Evolutionary conservation across 2,888 invertebrate species (phyloP).

Genomic region (Volucella zonaria): DNA sequence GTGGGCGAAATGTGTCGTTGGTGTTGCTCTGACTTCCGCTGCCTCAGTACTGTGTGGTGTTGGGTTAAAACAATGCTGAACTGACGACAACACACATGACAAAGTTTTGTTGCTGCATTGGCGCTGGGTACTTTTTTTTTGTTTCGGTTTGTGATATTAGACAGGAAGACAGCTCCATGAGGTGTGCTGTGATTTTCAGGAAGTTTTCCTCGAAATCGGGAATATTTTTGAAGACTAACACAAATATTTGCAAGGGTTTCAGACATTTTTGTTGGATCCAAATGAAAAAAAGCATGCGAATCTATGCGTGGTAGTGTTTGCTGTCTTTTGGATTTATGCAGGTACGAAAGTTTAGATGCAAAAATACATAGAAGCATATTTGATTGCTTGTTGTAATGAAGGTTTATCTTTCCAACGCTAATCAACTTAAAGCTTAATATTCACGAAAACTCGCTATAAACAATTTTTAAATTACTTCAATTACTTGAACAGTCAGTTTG

Average conservation of each 20-base stretch:
- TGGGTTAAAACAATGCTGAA: slow-evolving; percentile 58
- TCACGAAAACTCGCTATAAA: too few species aligned
- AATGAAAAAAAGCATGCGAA: not conserved
- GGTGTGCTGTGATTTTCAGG: slow-evolving; percentile 36
- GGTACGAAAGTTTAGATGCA: too few species aligned
- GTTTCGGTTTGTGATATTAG: slow-evolving; percentile 7
- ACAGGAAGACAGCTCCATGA: slow-evolving; percentile 6
- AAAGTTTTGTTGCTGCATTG: slow-evolving; percentile 59
- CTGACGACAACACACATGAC: slow-evolving; percentile 63
- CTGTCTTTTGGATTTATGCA: not conserved
- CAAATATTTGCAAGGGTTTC: slow-evolving; percentile 60
- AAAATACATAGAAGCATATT: too few species aligned
- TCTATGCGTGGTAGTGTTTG: not conserved
- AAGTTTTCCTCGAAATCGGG: slow-evolving; percentile 50
- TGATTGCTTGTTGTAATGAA: too few species aligned
- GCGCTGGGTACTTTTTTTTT: slow-evolving; percentile 21
- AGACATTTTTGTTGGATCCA: slow-evolving; percentile 28
- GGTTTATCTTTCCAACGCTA: too few species aligned
- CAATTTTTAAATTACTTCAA: too few species aligned
- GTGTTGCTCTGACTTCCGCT: slow-evolving; percentile 61
- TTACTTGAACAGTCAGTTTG: too few species aligned
- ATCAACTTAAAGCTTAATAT: too few species aligned
- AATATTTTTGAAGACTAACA: slow-evolving; percentile 49
- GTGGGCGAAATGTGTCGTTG: slow-evolving; percentile 65
- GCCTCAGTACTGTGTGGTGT: slow-evolving; percentile 50